Conservation (phyloP, 2,888 invertebrate genomes). For the Periphyllus acericola region DNA sequence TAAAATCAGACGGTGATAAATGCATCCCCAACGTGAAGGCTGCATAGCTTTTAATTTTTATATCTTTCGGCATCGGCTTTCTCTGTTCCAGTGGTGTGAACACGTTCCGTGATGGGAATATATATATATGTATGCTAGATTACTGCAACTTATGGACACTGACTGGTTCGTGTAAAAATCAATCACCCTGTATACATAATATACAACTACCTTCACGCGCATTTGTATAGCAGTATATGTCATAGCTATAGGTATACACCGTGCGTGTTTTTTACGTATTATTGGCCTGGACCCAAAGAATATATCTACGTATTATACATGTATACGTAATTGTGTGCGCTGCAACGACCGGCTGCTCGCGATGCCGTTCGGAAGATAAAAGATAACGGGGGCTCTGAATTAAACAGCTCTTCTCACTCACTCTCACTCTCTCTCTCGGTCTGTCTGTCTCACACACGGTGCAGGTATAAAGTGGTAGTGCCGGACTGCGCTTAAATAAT, state of each 20-base stretch:
- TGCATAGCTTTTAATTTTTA: too few relatives aligned
- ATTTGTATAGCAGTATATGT: background rate
- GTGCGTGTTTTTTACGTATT: slow-evolving; percentile 3
- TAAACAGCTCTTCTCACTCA: background rate
- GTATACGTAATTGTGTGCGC: background rate
- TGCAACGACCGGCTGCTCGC: background rate
- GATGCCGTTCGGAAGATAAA: background rate
- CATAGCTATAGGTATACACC: too few relatives aligned
- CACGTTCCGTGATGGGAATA: too few relatives aligned
- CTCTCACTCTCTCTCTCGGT: background rate
- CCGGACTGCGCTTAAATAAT: slow-evolving; percentile 43
- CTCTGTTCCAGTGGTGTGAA: too few relatives aligned
- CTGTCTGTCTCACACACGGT: background rate
- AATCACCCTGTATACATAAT: too few relatives aligned
- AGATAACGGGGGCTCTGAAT: slow-evolving; percentile 32
- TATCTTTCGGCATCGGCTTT: too few relatives aligned
- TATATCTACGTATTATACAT: background rate
- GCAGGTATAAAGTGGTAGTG: background rate
- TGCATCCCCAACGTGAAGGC: too few relatives aligned
- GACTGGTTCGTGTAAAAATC: too few relatives aligned
- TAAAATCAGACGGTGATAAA: too few relatives aligned
- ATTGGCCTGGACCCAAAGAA: slow-evolving; percentile 27
- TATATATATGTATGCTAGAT: too few relatives aligned
- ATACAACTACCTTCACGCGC: background rate
- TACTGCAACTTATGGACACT: too few relatives aligned